A percentile compares a stretch with the other conserved stretches of the same genome.
These are phyloP conservation scores for Napeogenes sylphis DNA, from an alignment of 2,888 invertebrate species.

Conservation along the genomic window DNA sequence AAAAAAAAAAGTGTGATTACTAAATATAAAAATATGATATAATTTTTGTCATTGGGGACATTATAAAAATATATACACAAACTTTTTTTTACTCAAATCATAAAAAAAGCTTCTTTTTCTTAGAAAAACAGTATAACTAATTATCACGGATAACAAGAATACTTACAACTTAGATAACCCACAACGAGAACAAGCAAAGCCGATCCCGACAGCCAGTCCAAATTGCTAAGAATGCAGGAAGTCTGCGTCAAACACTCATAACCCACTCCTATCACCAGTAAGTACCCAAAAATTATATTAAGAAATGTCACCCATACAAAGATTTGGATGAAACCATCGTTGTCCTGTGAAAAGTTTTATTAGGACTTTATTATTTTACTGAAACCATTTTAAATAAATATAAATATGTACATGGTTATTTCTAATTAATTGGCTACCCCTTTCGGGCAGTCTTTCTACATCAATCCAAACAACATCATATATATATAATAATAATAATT, in stretches of 20 bases:
- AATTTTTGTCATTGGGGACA: no score
- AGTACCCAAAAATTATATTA: constrained; percentile 39
- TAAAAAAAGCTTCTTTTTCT: no score
- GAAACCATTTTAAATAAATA: no score
- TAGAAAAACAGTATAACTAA: background rate
- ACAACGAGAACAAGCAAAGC: constrained; percentile 27
- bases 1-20: no score
- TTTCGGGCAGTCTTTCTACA: no score
- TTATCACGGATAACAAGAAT: background rate
- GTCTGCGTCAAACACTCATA: constrained; percentile 36
- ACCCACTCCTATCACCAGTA: constrained; percentile 29
- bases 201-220: constrained; percentile 48
- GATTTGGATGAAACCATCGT: constrained; percentile 47
- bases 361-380: constrained; percentile 7
- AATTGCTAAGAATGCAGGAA: constrained; percentile 34
- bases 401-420: no score
- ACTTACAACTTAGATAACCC: constrained; percentile 44
- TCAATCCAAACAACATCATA: no score
- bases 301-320: constrained; percentile 47
- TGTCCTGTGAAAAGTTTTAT: constrained; percentile 36
- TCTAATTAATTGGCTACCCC: no score
- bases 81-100: no score
- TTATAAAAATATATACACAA: no score
- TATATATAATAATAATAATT: no score
- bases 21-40: no score